These are phyloP conservation scores for Rhodeus uyekii DNA, from an alignment of 2,797 vertebrate genomes.

Conservation along the genomic window DNA sequence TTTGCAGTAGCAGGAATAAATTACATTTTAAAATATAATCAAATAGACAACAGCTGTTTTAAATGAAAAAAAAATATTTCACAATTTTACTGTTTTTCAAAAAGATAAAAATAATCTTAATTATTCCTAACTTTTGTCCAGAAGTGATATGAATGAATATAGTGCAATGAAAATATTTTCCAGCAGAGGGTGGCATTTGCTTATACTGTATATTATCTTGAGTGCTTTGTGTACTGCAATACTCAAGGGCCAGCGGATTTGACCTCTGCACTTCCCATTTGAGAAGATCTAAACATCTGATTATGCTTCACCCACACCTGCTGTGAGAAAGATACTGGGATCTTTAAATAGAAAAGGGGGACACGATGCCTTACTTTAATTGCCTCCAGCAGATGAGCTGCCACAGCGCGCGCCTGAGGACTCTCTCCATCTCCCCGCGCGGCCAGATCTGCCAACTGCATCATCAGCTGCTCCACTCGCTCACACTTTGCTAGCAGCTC, in stretches of 20 bases:
- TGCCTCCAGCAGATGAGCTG: constrained; percentile 90
- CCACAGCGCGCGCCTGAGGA: constrained; percentile 88
- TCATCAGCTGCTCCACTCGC: constrained; percentile 88
- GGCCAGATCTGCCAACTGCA: constrained; percentile 90
- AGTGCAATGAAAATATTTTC: not conserved
- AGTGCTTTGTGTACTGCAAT: not conserved
- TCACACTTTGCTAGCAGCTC: constrained; percentile 93
- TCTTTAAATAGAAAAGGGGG: constrained; percentile 5
- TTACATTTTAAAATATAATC: not conserved
- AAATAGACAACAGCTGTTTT: not conserved
- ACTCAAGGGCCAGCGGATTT: not conserved
- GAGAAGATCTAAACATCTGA: constrained; percentile 28
- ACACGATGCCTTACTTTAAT: constrained; percentile 82
- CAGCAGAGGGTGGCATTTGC: not conserved
- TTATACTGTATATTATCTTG: not conserved
- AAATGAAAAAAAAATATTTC: not conserved
- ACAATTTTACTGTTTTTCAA: not conserved
- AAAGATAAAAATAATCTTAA: not conserved
- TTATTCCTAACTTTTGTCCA: not conserved
- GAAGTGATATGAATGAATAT: not conserved
- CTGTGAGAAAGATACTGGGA: not conserved
- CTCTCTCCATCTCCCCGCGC: constrained; percentile 89
- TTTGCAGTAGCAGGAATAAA: not conserved
- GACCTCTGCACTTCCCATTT: constrained; percentile 23
- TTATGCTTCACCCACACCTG: not conserved